Conservation (phyloP, 2,113 vertebrate genomes). For the Mormyrus lacerda region DNA sequence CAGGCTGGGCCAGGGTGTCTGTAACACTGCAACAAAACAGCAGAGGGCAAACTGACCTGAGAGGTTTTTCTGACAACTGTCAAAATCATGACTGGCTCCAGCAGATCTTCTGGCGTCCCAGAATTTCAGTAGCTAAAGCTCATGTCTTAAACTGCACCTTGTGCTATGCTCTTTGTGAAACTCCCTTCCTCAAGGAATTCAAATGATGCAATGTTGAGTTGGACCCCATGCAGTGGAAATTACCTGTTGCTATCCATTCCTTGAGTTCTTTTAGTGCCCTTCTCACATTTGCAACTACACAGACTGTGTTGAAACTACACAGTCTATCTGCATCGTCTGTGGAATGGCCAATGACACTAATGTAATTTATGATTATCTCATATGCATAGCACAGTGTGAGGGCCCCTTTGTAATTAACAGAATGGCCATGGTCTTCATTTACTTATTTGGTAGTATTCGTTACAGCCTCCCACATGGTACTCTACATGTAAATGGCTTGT, state of each 20-base stretch:
- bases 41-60: conserved; percentile 24
- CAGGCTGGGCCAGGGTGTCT: background rate
- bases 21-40: conserved; percentile 27
- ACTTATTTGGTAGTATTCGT: conserved; percentile 7
- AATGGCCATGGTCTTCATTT: conserved; percentile 8
- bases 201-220: background rate
- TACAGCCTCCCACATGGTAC: conserved; percentile 1
- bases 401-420: background rate
- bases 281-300: background rate
- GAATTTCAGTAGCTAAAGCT: background rate
- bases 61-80: conserved; percentile 11
- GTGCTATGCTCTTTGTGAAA: background rate
- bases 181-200: background rate
- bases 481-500: background rate
- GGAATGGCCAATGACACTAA: background rate
- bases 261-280: background rate
- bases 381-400: conserved; percentile 9
- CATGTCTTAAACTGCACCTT: background rate
- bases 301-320: background rate
- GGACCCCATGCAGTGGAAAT: background rate
- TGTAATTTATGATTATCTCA: background rate
- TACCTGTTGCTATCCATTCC: background rate
- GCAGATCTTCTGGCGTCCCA: background rate
- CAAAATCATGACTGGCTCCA: background rate
- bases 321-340: background rate